These are phyloP conservation scores for Vulpes lagopus DNA, from an alignment of 2,113 vertebrate genomes.

Conservation along the genomic window DNA sequence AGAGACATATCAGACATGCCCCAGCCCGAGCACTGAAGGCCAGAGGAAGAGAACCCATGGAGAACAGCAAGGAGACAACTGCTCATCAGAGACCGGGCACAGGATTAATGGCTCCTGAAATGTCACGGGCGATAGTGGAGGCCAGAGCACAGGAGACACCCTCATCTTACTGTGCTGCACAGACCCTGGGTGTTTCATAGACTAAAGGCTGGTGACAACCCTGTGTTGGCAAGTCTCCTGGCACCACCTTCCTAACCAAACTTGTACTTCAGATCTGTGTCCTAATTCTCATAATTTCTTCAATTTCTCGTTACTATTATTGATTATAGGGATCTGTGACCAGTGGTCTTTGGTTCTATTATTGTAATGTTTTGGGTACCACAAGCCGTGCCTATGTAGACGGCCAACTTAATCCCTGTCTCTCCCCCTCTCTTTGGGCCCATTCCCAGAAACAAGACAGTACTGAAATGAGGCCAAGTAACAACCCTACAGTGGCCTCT, in stretches of 20 bases:
- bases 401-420: not conserved
- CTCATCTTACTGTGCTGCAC: not conserved
- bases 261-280: not conserved
- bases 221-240: not conserved
- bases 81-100: not conserved
- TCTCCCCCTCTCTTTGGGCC: not conserved
- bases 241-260: not conserved
- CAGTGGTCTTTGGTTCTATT: not conserved
- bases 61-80: not conserved
- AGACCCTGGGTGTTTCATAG: not conserved
- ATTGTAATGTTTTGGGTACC: not conserved
- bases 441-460: not conserved
- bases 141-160: no score
- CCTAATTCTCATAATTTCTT: not conserved
- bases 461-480: not conserved
- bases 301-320: not conserved
- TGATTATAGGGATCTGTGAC: not conserved
- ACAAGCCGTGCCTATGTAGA: not conserved
- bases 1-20: not conserved
- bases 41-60: not conserved
- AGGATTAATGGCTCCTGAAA: accelerated
- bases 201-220: not conserved
- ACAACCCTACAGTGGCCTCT: not conserved
- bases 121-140: not conserved
- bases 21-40: not conserved